phyloP scores from a whole-genome alignment of 1,140 invertebrate species.

The Lerema accius region DNA sequence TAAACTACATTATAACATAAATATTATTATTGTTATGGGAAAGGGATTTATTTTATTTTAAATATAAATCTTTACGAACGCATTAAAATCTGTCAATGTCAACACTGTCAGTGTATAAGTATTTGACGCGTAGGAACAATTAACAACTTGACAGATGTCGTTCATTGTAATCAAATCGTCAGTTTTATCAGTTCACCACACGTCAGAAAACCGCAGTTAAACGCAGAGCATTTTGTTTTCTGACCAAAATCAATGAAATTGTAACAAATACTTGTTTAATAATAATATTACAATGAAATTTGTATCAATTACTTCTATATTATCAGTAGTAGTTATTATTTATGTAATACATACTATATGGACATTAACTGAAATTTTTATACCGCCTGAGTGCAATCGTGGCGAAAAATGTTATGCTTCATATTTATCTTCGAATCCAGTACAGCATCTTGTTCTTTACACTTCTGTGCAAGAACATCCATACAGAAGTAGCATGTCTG shows the following conservation, averaged over 20 bases:
- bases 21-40: too few relatives aligned
- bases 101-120: too few relatives aligned
- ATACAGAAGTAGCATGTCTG: slow-evolving; percentile 54
- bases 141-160: too few relatives aligned
- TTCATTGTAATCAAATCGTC: too few relatives aligned
- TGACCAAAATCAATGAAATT: slow-evolving; percentile 11
- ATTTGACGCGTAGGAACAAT: too few relatives aligned
- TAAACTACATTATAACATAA: too few relatives aligned
- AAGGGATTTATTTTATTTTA: too few relatives aligned
- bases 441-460: slow-evolving; percentile 84
- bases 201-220: neutral
- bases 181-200: too few relatives aligned
- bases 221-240: neutral
- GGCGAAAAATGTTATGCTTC: slow-evolving; percentile 84
- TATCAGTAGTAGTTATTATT: slow-evolving; percentile 85
- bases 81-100: too few relatives aligned
- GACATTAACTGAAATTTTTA: slow-evolving; percentile 88
- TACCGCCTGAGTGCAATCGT: slow-evolving; percentile 86
- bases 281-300: slow-evolving; percentile 56
- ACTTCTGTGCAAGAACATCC: slow-evolving; percentile 82
- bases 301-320: slow-evolving; percentile 82
- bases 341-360: slow-evolving; percentile 90
- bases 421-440: slow-evolving; percentile 83
- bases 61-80: too few relatives aligned
- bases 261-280: neutral